Base-by-base conservation (phyloP, 92 coral and sea anemone species). In the Meandrina meandrites region DNA sequence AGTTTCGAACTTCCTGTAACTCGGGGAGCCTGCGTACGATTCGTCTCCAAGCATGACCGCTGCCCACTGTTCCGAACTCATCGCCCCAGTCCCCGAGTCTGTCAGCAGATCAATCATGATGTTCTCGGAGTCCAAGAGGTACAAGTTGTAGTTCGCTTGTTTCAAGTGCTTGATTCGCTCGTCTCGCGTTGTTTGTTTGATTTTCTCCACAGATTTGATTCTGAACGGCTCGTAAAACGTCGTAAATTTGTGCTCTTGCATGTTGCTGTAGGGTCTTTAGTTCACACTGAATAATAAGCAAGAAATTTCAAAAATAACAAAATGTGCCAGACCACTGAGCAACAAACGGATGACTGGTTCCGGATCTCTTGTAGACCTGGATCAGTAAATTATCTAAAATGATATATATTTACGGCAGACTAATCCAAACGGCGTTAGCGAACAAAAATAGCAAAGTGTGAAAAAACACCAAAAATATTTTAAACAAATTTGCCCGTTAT, bases 31-130 rank as follows among this genome's bases (percentile, higher is more conserved):
- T 67, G 96, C 96, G 89, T 93, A 93, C 87, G 94, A 75, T 78
- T 93, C 94, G 80, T 93, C 96, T 28, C 94, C 96, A 70, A 88
- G 91, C 95, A 93, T 93, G 56, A 93, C 69, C 67, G 95, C 95
- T 45, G 95, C 91, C 95, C 95, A 93, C 79, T 93, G 95, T 32
- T 93, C 91, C 13, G 90, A 79, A 76, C 95, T 93, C 95, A 93
- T 93, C 80, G 95, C 95, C 70, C 95, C 95, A 34, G 95, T 93
- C 40, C 95, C 95, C 14, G 95, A 93, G 88, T 93, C 95, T 1
- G 95, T 93, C 4, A 93, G 88, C 37, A 93, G 84, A 78, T 93
- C 95, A 16, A 93, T 90, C 78, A 90, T 37, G 72, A 93, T 85
- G 72, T 93, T 88, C 19, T 90, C 95, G 0, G 93, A 90, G 79